A percentile compares a stretch with the other conserved stretches of the same genome.
Conservation (phyloP, 2,797 vertebrate genomes). For the Pelodytes ibericus region DNA sequence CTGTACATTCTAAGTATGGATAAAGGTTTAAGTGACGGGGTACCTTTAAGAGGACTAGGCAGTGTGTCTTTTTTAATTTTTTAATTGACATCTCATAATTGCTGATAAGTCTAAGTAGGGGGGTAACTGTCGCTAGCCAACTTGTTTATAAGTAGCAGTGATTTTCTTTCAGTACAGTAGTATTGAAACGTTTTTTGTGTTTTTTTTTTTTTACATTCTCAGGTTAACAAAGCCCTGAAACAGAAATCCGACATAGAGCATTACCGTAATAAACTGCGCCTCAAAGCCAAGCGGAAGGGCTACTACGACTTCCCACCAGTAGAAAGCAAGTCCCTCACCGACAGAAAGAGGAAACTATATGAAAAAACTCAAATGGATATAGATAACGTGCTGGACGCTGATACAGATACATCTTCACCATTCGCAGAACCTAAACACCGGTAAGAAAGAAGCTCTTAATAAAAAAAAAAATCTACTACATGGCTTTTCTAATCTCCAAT, state of each 20-base stretch:
- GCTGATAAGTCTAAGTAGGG: no score
- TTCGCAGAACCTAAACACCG: constrained; percentile 89
- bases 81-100: no score
- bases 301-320: constrained; percentile 92
- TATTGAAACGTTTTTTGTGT: constrained; percentile 46
- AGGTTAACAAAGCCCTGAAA: constrained; percentile 95
- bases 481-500: no score
- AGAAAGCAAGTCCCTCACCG: constrained; percentile 74
- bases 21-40: no score
- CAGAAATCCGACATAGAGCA: constrained; percentile 98
- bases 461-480: no score
- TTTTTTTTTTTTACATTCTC: no score
- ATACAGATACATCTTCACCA: constrained; percentile 85
- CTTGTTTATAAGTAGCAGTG: background rate
- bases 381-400: constrained; percentile 81
- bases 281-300: constrained; percentile 95
- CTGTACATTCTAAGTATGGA: no score
- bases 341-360: constrained; percentile 77
- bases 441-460: constrained; percentile 67
- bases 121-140: no score
- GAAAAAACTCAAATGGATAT: constrained; percentile 83
- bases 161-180: background rate
- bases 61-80: no score
- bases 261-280: constrained; percentile 95
- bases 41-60: no score